These are phyloP conservation scores for Danio kyathit DNA, from an alignment of 2,797 vertebrate genomes.

Conservation along the genomic window DNA sequence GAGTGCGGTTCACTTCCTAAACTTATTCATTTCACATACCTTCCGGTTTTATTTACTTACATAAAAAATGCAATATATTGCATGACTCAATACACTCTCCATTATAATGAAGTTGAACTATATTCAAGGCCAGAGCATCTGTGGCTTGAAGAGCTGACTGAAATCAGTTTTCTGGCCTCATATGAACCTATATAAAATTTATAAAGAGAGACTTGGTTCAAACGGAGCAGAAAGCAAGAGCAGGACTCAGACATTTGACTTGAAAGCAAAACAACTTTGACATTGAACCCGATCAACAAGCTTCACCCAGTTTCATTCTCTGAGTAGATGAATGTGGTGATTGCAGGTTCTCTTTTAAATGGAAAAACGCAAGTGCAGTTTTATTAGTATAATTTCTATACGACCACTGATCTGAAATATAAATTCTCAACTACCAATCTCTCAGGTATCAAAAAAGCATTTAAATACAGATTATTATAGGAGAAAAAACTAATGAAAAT, in stretches of 20 bases:
- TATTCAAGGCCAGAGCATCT: conserved; percentile 17
- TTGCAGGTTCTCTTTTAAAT: not conserved
- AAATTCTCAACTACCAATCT: no score
- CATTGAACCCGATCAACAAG: conserved; percentile 19
- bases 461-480: no score
- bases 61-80: conserved; percentile 11
- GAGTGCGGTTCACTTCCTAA: not conserved
- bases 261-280: conserved; percentile 44
- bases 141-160: not conserved
- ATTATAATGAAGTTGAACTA: conserved; percentile 7
- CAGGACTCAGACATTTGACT: conserved; percentile 34
- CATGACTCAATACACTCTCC: not conserved
- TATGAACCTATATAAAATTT: conserved; percentile 46
- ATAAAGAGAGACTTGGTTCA: conserved; percentile 36
- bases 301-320: conserved; percentile 19
- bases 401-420: no score
- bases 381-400: no score
- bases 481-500: no score
- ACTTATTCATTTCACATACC: conserved; percentile 14
- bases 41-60: not conserved
- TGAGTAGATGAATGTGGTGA: conserved; percentile 10
- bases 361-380: no score
- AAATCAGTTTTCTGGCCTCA: not conserved
- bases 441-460: no score
- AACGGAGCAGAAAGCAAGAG: conserved; percentile 21